Base-by-base conservation (phyloP, 2,113 vertebrate species). In the Heptranchias perlo region DNA sequence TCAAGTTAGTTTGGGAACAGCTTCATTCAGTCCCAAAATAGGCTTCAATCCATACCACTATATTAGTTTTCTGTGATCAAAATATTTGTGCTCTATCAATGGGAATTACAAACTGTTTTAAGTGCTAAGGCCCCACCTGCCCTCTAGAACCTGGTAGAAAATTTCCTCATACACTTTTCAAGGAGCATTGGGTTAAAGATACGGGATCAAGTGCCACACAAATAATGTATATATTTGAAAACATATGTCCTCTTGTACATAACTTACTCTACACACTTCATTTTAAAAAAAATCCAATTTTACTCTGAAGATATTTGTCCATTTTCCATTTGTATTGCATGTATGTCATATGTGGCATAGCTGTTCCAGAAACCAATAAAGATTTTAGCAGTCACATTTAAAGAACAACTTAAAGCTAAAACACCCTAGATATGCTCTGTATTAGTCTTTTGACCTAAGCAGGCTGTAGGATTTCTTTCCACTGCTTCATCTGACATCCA, bases 361-460 rank as follows among this genome's bases (percentile, higher is more conserved):
- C 58, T 61, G 35, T 61, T 92, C 35, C 89, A 61, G 54, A n/a
- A 35, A n/a, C 35, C 11, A 61, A 61, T 25, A 14, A 28, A 91
- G 28, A 92, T 92, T 61, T 92, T n/a, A 92, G 89, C 89, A 92
- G 52, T n/a, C 28, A 61, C 89, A n/a, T 14, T 61, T 92, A 82
- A 39, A 76, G 49, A 91, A 91, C 52, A 76, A 76, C 31, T 54
- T 23, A 58, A 54, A 92, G 35, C 87, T 61, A 39, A 92, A 92
- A 1, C 76, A 78, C 5, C 14, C 28, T 61, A 92, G 31, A 21
- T n/a, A 61, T 35, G 28, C 4, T 54, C 31, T 92, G 13, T 61
- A 91, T 23, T 87, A 28, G 28, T 52, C 10, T 11, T 28, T 52
- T 87, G 52, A 87, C 23, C 31, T 89, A 8, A 87, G 54, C 87